Conservation (phyloP, 2,888 invertebrate species). For the Drosophila mercatorum region DNA sequence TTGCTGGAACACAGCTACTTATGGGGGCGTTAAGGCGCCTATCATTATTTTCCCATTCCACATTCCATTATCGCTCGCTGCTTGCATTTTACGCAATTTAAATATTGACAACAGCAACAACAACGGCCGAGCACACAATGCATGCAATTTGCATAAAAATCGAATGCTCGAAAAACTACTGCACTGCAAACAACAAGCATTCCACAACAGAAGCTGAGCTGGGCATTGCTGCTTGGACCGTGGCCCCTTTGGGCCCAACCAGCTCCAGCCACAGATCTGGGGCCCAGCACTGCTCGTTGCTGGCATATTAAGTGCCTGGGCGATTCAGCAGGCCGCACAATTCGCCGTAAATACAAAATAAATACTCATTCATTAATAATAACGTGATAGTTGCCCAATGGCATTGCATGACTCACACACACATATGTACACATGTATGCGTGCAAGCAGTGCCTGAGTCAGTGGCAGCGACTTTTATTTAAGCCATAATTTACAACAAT, state of each 20-base stretch:
- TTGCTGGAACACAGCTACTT: constrained; percentile 87
- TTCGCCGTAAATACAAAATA: constrained; percentile 76
- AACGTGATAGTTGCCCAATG: constrained; percentile 71
- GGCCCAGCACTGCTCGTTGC: constrained; percentile 4
- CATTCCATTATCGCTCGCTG: constrained; percentile 50
- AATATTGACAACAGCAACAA: constrained; percentile 62
- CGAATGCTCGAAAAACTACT: constrained; percentile 43
- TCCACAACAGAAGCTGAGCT: constrained; percentile 10
- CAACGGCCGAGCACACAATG: constrained; percentile 46
- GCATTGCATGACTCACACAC: constrained; percentile 32
- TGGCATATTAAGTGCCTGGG: constrained; percentile 23
- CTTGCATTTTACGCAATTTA: constrained; percentile 53
- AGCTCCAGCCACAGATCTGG: constrained; percentile 27
- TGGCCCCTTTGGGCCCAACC: neutral
- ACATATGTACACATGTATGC: constrained; percentile 16
- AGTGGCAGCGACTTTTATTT: constrained; percentile 66
- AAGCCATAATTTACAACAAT: constrained; percentile 70
- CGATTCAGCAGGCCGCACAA: constrained; percentile 53
- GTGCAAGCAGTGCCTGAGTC: constrained; percentile 18
- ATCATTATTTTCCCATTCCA: constrained; percentile 54
- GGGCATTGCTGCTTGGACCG: no score
- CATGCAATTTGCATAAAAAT: constrained; percentile 70
- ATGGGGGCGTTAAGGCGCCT: constrained; percentile 84
- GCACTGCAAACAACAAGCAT: constrained; percentile 24
- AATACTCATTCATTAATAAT: constrained; percentile 80